Percentiles rank a stretch among this genome's conserved stretches.
Conservation (phyloP, 2,797 vertebrate genomes). For the Pipistrellus pygmaeus region DNA sequence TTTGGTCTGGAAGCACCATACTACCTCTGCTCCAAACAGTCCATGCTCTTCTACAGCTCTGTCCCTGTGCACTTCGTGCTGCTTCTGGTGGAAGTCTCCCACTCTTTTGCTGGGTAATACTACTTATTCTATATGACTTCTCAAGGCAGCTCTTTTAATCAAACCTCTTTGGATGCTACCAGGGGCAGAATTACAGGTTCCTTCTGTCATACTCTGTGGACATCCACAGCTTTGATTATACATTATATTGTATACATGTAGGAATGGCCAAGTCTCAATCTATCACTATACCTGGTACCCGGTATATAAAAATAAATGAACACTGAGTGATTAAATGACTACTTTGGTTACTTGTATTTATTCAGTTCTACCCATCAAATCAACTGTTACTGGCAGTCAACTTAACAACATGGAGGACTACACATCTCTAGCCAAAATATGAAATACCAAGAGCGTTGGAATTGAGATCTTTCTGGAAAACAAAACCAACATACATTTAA, state of each 20-base stretch:
- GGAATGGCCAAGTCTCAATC: not conserved
- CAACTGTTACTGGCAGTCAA: not conserved
- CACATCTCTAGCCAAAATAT: not conserved
- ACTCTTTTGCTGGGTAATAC: not conserved
- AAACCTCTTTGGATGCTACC: not conserved
- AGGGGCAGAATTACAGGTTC: not conserved
- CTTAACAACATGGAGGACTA: not conserved
- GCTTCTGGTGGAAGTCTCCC: not conserved
- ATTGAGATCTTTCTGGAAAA: not conserved
- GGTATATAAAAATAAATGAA: constrained; percentile 13
- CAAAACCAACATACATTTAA: not conserved
- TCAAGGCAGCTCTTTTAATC: not conserved
- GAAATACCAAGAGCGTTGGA: not conserved
- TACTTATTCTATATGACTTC: not conserved
- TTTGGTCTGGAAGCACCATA: not conserved
- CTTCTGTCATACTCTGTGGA: not conserved
- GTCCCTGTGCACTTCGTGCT: not conserved
- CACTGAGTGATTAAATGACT: not conserved
- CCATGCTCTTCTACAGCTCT: not conserved
- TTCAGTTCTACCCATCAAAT: not conserved
- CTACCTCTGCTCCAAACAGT: not conserved
- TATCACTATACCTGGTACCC: not conserved
- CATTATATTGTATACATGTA: not conserved
- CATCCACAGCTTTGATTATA: not conserved
- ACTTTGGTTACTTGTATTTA: not conserved